Base-by-base conservation (phyloP, 2,888 invertebrate genomes). In the Alloscopus bannaensis region DNA sequence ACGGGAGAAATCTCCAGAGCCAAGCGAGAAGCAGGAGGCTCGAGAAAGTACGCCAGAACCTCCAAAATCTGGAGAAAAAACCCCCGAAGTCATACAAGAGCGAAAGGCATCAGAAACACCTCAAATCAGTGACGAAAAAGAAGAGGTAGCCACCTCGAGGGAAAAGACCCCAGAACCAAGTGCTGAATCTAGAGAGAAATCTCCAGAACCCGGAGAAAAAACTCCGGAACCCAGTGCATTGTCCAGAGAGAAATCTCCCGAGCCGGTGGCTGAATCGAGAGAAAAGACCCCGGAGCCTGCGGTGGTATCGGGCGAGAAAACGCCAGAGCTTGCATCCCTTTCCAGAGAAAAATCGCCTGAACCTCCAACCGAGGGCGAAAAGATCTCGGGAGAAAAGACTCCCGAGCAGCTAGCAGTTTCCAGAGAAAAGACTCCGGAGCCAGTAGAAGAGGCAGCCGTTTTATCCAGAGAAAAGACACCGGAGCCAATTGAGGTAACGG, bases 181-280 rank as follows among this genome's bases (percentile, higher is more conserved):
- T 6, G 47, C 47, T 13, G 18, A n/a, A 47, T 36, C 36, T n/a
- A 3, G 8, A 42, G 57, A 59, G 55, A 70, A 70, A 45, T 28
- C 71, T 71, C 50, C 71, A 24, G 71, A 71, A 31, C 60, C 62
- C 31, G 20, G 62, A 71, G 71, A 62, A 62, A 70, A 59, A 29
- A 52, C 72, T 22, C 20, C 81, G 52, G 50, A 80, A 68, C 52
- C 59, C 59, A 62, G 59, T 31, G 31, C 70, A 62, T 31, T 31
- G 8, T 29, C 60, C 4, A 22, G 22, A 36, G 52, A 60, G 18
- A 65, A 73, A 50, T 31, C 72, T 8, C 72, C 73, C 22, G 62
- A 24, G n/a, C 45, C 71, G 22, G 18, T 13, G 3, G 47, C 28
- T 26, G 69, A 55, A 40, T 3, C 62, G 36, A 36, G 50, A 60